Base-by-base conservation (phyloP, 2,888 invertebrate genomes). In the Macroteleia sp. region DNA sequence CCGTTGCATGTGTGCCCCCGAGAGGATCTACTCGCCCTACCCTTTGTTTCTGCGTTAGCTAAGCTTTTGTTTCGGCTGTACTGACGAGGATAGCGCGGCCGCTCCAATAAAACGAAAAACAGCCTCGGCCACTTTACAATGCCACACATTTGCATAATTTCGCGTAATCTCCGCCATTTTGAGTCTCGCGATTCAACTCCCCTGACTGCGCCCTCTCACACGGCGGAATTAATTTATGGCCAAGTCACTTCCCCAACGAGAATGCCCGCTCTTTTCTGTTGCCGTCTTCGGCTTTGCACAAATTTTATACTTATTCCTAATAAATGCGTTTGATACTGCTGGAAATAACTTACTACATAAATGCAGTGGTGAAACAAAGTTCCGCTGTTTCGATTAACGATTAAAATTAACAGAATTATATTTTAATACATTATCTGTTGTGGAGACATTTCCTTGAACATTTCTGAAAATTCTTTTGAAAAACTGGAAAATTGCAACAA, bases 31-130 rank as follows among this genome's bases (percentile, higher is more conserved):
- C 84, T 82, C 82, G 79, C 79, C 83, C 79, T 76, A 67, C 66
- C 75, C 74, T 89, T 91, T 90, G 91, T 91, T 86, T 89, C 89
- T 80, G 83, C 87, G 89, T 89, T 88, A 88, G 89, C 84, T 86
- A 85, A 89, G 89, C 91, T 91, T 91, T 91, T 91, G 91, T 91
- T 89, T 91, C 91, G 88, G 86, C 89, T 90, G 88, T 89, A 89
- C 88, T 89, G 89, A 80, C 89, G 88, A 87, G 89, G 82, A 86
- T 84, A 86, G 82, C 85, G 80, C 84, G 81, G 84, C 81, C 85
- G 80, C 81, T 82, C 90, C 87, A 88, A 90, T 91, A 91, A 91
- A 91, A 91, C 88, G 88, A 90, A 90, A 91, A 90, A 89, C 87
- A 82, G 82, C 81, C 82, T 82, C 82, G 78, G 81, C 83, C 85